These are phyloP conservation scores for Pelobates fuscus DNA, from an alignment of 2,113 vertebrate genomes.

Conservation along the genomic window DNA sequence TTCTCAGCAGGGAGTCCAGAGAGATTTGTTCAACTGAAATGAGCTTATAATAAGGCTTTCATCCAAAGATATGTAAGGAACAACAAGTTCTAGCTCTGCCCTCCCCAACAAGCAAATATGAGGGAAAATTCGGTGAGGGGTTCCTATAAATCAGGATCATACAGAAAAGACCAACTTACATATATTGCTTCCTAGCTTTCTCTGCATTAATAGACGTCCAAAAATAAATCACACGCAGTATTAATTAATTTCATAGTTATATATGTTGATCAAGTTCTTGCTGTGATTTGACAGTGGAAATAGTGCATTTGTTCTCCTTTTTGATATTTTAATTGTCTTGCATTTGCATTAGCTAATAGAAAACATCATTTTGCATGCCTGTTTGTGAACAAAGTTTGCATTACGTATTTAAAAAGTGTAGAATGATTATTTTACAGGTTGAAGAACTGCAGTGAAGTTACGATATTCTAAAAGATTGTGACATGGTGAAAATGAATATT, in stretches of 20 bases:
- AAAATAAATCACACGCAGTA: conserved; percentile 54
- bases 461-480: no score
- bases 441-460: neutral
- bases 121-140: conserved; percentile 51
- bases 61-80: conserved; percentile 67
- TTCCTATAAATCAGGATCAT: neutral
- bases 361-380: no score
- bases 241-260: conserved; percentile 58
- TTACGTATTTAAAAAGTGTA: no score
- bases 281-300: conserved; percentile 52
- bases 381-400: no score
- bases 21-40: conserved; percentile 73
- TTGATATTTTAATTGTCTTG: neutral
- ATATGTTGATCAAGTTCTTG: conserved; percentile 60
- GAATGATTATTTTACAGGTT: neutral
- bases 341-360: neutral
- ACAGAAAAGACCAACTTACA: neutral
- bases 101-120: conserved; percentile 61
- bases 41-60: conserved; percentile 73
- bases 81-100: conserved; percentile 58
- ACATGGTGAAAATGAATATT: no score
- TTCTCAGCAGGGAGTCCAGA: conserved; percentile 65
- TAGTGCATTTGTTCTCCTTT: neutral
- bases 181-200: no score
- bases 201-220: no score